phyloP scores from a whole-genome alignment of 2,797 vertebrate species.

The Semaprochilodus insignis region DNA sequence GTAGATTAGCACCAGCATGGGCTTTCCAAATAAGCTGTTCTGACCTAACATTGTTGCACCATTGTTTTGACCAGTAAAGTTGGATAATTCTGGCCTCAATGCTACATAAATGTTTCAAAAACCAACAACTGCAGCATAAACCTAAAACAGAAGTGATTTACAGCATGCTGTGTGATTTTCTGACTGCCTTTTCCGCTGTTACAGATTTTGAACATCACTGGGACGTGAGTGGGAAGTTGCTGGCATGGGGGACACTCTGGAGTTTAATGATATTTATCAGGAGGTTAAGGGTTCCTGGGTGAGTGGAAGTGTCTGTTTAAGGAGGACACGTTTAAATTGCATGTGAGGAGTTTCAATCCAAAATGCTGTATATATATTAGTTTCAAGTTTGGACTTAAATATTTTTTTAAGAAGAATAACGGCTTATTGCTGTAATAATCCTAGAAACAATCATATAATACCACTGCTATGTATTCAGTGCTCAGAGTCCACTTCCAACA shows the following conservation, averaged over 20 bases:
- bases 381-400: too few species aligned
- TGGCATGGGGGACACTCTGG: constrained; percentile 59
- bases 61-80: too few species aligned
- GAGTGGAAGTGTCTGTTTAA: constrained; percentile 39
- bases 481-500: too few species aligned
- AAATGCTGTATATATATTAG: too few species aligned
- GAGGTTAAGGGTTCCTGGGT: constrained; percentile 97
- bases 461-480: too few species aligned
- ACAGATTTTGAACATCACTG: constrained; percentile 31
- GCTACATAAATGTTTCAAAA: background rate
- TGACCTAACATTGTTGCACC: too few species aligned
- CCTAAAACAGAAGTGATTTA: background rate
- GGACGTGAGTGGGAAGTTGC: constrained; percentile 13
- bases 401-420: too few species aligned
- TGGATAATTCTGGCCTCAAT: background rate
- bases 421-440: too few species aligned
- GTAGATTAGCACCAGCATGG: background rate
- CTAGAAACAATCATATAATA: too few species aligned
- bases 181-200: background rate
- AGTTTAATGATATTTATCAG: constrained; percentile 65
- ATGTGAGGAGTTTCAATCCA: too few species aligned
- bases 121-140: background rate
- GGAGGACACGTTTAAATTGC: too few species aligned
- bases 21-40: background rate
- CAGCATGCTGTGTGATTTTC: background rate